Evolutionary conservation across 1,140 invertebrate species (phyloP).

Genomic region (Drosophila auraria): DNA sequence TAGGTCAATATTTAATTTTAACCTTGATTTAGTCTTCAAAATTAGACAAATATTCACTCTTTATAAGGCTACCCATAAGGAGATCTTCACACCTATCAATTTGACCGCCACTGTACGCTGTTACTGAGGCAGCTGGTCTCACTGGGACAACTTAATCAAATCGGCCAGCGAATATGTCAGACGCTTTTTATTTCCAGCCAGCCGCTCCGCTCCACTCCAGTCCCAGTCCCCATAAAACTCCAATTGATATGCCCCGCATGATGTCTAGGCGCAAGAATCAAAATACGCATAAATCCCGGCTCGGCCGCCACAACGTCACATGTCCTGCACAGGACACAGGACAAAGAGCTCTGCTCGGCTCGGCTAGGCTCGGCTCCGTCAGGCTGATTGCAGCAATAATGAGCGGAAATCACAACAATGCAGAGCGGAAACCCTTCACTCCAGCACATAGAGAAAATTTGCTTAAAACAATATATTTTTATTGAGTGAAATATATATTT

Average conservation of each 20-base stretch:
- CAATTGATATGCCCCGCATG: constrained; percentile 75
- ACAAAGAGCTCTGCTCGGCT: constrained; percentile 6
- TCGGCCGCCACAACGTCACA: constrained; percentile 33
- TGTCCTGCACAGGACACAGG: constrained; percentile 40
- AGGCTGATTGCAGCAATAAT: constrained; percentile 77
- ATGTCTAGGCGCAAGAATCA: constrained; percentile 72
- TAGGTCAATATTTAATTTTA: no score
- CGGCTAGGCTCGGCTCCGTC: constrained; percentile 27
- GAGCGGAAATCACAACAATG: constrained; percentile 73
- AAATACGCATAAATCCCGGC: constrained; percentile 75
- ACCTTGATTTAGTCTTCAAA: no score
- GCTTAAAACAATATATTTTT: neutral
- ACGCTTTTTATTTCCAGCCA: constrained; percentile 66
- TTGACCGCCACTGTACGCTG: constrained; percentile 14
- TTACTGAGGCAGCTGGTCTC: constrained; percentile 26
- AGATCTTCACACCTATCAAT: neutral
- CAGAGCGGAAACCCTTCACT: constrained; percentile 35
- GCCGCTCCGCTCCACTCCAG: constrained; percentile 2
- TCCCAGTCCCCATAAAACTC: constrained; percentile 39
- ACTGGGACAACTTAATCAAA: constrained; percentile 76
- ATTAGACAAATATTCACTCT: no score
- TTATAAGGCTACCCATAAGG: no score
- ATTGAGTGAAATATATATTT: no score
- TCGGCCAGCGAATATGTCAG: constrained; percentile 63
- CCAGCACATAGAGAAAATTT: constrained; percentile 30